These are phyloP conservation scores for Apteryx mantelli DNA, from an alignment of 2,113 vertebrate genomes.

Conservation along the genomic window DNA sequence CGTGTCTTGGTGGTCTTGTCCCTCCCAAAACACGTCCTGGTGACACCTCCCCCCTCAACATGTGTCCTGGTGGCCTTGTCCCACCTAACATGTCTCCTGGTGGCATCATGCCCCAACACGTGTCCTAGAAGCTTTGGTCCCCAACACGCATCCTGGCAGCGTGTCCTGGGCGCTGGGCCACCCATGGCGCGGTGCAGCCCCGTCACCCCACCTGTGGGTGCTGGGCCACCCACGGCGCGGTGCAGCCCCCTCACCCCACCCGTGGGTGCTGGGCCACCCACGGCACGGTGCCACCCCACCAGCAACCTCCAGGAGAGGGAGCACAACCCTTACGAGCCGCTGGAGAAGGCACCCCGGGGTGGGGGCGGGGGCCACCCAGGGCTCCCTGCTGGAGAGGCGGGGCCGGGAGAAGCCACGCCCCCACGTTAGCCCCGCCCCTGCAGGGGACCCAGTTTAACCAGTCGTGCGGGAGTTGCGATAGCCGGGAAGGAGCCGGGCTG, in stretches of 20 bases:
- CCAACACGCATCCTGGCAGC: background rate
- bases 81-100: too few species aligned
- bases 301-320: background rate
- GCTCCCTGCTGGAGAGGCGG: background rate
- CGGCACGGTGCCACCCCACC: background rate
- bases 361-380: background rate
- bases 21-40: too few species aligned
- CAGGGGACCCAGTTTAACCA: background rate
- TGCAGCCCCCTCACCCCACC: background rate
- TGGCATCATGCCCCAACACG: background rate
- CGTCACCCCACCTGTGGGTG: background rate
- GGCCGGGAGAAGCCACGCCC: background rate
- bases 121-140: background rate
- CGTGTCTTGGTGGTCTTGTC: background rate
- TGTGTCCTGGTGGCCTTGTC: background rate
- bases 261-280: background rate
- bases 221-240: too few species aligned
- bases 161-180: background rate
- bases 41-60: background rate
- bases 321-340: background rate
- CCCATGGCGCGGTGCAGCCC: background rate
- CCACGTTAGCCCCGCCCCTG: background rate
- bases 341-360: background rate
- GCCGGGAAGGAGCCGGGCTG: background rate
- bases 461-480: background rate